phyloP scores from a whole-genome alignment of 2,888 invertebrate genomes.

The Microctonus aethiopoides region DNA sequence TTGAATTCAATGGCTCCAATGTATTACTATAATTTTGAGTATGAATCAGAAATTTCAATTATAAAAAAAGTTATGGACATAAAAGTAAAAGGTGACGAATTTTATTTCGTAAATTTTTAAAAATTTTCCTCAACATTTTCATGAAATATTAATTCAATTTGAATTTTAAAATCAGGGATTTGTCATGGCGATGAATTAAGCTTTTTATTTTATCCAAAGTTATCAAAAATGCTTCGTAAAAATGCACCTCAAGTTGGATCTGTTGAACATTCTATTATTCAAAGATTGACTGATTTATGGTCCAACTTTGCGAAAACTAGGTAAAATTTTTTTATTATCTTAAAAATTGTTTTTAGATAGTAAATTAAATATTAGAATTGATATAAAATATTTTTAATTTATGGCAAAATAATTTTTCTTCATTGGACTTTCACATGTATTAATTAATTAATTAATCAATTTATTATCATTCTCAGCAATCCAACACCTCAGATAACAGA shows the following conservation, averaged over 20 bases:
- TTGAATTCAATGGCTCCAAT: background rate
- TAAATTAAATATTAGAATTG: too few species aligned
- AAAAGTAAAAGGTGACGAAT: conserved; percentile 2
- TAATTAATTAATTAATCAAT: background rate
- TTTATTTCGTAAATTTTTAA: too few species aligned
- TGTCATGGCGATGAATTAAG: conserved; percentile 54
- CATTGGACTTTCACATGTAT: too few species aligned
- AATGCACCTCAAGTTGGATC: conserved; percentile 34
- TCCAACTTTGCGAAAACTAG: conserved; percentile 62
- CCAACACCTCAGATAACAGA: conserved; percentile 53
- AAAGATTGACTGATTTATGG: conserved; percentile 58
- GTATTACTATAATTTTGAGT: conserved; percentile 24
- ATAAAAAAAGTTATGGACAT: conserved; percentile 1
- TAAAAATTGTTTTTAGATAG: too few species aligned
- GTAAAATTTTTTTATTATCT: too few species aligned
- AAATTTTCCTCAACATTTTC: too few species aligned
- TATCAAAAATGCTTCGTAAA: conserved; percentile 34
- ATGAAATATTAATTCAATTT: too few species aligned
- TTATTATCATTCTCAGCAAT: conserved; percentile 46
- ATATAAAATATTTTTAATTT: too few species aligned
- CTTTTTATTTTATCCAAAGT: conserved; percentile 50
- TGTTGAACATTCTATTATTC: conserved; percentile 44
- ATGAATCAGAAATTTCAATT: background rate
- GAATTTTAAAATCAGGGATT: conserved; percentile 43
- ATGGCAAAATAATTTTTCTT: too few species aligned